phyloP scores from a whole-genome alignment of 2,797 vertebrate species.

The Lycodopsis pacificus region DNA sequence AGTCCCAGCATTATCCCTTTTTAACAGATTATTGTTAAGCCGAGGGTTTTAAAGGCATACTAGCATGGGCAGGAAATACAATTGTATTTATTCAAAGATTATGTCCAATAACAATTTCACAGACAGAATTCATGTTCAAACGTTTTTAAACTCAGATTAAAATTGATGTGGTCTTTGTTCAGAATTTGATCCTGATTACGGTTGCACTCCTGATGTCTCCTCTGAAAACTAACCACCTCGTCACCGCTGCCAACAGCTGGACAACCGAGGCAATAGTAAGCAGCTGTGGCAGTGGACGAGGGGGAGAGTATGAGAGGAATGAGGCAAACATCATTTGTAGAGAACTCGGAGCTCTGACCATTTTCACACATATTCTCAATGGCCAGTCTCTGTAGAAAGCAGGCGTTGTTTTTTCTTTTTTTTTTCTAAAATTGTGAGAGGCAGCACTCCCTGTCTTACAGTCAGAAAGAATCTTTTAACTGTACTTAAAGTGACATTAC shows the following conservation, averaged over 20 bases:
- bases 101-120: not conserved
- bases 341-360: constrained; percentile 47
- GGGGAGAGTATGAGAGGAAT: constrained; percentile 50
- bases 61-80: not conserved
- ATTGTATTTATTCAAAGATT: not conserved
- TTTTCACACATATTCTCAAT: constrained; percentile 54
- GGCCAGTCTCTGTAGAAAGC: constrained; percentile 22
- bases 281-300: constrained; percentile 44
- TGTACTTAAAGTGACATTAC: not conserved
- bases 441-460: not conserved
- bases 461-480: constrained; percentile 17
- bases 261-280: constrained; percentile 16
- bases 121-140: not conserved
- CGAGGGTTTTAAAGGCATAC: constrained; percentile 24
- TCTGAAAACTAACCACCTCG: constrained; percentile 22
- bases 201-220: constrained; percentile 12
- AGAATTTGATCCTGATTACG: constrained; percentile 16
- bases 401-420: not conserved
- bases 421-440: not conserved
- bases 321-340: constrained; percentile 41
- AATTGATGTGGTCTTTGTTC: not conserved
- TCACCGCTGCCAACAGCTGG: constrained; percentile 46
- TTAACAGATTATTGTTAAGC: constrained; percentile 48
- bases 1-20: constrained; percentile 15
- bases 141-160: not conserved